A percentile compares a stretch with the other conserved stretches of the same genome.
phyloP scores from a whole-genome alignment of 1,140 invertebrate genomes.

The Anastatus disparis region DNA sequence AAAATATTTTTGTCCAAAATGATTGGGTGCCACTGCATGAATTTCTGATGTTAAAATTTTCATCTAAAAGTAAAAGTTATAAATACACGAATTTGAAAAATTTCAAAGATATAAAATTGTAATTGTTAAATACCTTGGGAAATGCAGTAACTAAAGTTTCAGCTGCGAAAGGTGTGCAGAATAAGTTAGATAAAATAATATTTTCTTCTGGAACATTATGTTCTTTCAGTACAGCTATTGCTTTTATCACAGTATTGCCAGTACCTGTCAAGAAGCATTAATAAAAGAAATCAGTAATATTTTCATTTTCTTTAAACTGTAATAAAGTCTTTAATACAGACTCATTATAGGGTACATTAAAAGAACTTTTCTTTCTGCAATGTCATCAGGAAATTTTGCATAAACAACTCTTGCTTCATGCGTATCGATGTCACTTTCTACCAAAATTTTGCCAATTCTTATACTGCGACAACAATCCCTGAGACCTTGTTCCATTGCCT shows the following conservation, averaged over 20 bases:
- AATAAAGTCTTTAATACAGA: constrained; percentile 59
- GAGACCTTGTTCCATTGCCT: constrained; percentile 98
- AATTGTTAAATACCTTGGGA: constrained; percentile 72
- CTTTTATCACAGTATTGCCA: constrained; percentile 94
- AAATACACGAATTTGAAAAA: neutral
- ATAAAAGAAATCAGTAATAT: constrained; percentile 13
- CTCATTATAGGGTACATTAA: constrained; percentile 99
- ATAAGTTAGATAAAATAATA: constrained; percentile 95
- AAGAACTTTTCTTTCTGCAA: constrained; percentile 88
- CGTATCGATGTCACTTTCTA: constrained; percentile 96
- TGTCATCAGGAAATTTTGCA: constrained; percentile 97
- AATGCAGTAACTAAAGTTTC: constrained; percentile 87
- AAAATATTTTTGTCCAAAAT: constrained; percentile 99
- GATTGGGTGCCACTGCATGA: constrained; percentile 94
- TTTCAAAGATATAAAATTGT: constrained; percentile 19
- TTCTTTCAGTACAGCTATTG: constrained; percentile 92
- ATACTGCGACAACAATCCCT: constrained; percentile 98
- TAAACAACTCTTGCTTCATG: constrained; percentile 97
- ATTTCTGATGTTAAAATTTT: constrained; percentile 96
- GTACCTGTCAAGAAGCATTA: constrained; percentile 77
- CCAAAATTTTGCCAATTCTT: constrained; percentile 96
- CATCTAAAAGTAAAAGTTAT: constrained; percentile 72
- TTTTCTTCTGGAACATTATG: constrained; percentile 93
- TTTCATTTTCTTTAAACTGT: neutral
- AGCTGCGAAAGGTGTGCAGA: constrained; percentile 93